Conservation (phyloP, 1,140 invertebrate genomes). For the Drosophila carrolli region DNA sequence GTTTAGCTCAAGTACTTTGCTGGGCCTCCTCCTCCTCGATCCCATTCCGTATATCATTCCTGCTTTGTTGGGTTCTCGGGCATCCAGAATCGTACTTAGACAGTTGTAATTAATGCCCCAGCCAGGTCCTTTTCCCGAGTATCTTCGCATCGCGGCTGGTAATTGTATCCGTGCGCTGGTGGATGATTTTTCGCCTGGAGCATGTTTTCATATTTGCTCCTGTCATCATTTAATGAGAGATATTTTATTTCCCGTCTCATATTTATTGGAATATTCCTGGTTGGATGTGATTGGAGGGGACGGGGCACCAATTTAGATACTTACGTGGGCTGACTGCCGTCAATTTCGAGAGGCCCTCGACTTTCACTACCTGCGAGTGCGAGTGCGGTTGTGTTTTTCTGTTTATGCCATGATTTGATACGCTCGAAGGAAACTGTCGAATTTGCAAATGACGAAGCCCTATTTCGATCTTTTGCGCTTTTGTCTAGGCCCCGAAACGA, state of each 20-base stretch:
- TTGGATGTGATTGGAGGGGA: neutral
- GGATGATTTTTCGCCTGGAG: slow-evolving; percentile 22
- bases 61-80: slow-evolving; percentile 8
- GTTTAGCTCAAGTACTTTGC: slow-evolving; percentile 58
- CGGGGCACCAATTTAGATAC: slow-evolving; percentile 21
- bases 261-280: slow-evolving; percentile 1
- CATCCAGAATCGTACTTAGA: slow-evolving; percentile 30
- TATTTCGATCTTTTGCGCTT: slow-evolving; percentile 45
- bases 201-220: slow-evolving; percentile 53
- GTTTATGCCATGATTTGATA: slow-evolving; percentile 60
- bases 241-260: slow-evolving; percentile 50
- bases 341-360: neutral
- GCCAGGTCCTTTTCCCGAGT: neutral
- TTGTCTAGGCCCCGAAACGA: slow-evolving; percentile 26
- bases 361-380: slow-evolving; percentile 25
- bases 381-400: slow-evolving; percentile 17
- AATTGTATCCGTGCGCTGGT: slow-evolving; percentile 9
- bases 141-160: slow-evolving; percentile 12
- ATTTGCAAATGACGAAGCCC: slow-evolving; percentile 57
- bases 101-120: slow-evolving; percentile 59
- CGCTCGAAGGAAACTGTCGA: slow-evolving; percentile 68
- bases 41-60: neutral
- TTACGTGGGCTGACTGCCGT: slow-evolving; percentile 5
- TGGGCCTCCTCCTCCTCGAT: neutral
- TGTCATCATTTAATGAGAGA: slow-evolving; percentile 76